Evolutionary conservation across 64 coral and sea anemone genomes (phyloP).

Genomic region (Acropora yongei): DNA sequence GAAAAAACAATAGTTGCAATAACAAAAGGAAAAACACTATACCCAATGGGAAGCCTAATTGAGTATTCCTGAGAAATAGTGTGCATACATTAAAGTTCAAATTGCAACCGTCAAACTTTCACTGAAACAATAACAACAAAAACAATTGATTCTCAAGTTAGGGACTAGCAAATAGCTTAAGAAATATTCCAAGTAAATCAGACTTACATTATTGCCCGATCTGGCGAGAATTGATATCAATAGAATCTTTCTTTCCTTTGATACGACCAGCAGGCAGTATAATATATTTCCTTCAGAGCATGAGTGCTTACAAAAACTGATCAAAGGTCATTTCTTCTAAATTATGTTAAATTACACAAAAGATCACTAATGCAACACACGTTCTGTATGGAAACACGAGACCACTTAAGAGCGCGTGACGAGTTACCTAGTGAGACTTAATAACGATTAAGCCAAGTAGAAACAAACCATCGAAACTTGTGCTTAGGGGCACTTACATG

Average conservation of each 20-base stretch:
- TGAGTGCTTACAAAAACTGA: not conserved
- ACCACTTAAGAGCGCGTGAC: too few species aligned
- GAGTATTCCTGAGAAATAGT: too few species aligned
- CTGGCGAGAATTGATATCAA: not conserved
- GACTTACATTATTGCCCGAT: conserved; percentile 1
- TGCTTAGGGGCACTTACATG: too few species aligned
- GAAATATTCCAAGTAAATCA: not conserved
- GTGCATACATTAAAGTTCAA: too few species aligned
- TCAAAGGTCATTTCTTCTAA: not conserved
- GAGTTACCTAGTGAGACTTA: too few species aligned
- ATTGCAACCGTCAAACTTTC: too few species aligned
- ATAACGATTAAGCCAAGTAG: too few species aligned
- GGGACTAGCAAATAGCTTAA: not conserved
- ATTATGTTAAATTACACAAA: not conserved
- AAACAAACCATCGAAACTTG: too few species aligned
- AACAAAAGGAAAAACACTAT: too few species aligned
- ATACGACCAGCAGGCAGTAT: not conserved
- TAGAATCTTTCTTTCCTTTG: not conserved
- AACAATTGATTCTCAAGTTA: not conserved
- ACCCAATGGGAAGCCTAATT: too few species aligned
- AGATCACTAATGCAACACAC: not conserved
- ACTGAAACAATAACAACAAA: not conserved
- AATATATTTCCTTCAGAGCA: not conserved
- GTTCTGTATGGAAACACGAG: too few species aligned
- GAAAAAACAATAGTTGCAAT: too few species aligned